Evolutionary conservation across 1,140 invertebrate species (phyloP), one percentile per base, ranked within the genome.

Genomic region (Babylonia areolata): DNA sequence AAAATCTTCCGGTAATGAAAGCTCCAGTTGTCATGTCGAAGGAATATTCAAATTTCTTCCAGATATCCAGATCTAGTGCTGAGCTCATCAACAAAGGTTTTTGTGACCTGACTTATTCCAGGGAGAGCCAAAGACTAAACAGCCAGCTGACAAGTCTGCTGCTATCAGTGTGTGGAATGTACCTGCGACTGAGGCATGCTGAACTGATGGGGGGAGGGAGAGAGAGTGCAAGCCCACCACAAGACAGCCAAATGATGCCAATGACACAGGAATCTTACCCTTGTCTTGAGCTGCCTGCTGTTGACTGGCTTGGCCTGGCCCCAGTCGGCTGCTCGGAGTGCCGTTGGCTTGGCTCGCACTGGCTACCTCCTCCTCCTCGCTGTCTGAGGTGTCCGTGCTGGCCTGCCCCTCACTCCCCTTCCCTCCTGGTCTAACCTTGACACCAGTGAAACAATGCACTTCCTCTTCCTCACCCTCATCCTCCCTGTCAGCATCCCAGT

Each of bases 161-260:
- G 75, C 33, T 77, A 37, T 77, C 75, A 77, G 37, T 37, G 75
- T 40, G 75, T 77, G 15, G 75, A 40, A 40, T 77, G 75, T 28
- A 77, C 33, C 75, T 77, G 75, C 40, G 75, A 77, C 75, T 77
- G 54, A 39, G 82, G 64, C 82, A 84, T 84, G 82, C 82, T 84
- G 33, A 73, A 84, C 28, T 58, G 81, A 37, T 64, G 81, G 81
- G 54, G 79, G 54, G 69, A 46, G 40, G 40, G 82, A 73, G 82
- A 84, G 64, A 69, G 82, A 69, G 82, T 84, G 82, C 82, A 84
- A 84, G 82, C 69, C 82, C 82, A 84, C 82, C 82, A 84, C 82
- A 84, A 84, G 82, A 84, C 54, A 77, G 75, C 75, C 75, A 77
- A 77, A 77, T 69, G 82, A 73, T 84, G 82, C 82, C 64, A 42